Percentiles rank a stretch among this genome's conserved stretches.
Evolutionary conservation across 2,797 vertebrate species (phyloP).

Genomic region (Sebastes reedi): DNA sequence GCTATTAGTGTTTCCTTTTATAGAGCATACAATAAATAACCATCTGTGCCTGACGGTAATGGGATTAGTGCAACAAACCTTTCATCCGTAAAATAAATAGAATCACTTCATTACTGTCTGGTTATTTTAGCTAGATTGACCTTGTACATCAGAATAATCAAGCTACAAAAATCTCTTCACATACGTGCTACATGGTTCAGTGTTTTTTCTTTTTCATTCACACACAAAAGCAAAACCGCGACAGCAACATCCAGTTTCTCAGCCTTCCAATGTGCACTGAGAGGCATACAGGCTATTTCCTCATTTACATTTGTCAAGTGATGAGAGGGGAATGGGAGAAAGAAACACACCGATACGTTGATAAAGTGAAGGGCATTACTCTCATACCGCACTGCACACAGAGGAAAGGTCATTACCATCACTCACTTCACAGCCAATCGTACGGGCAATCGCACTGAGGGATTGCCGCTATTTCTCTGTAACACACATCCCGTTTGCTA

Average conservation of each 20-base stretch:
- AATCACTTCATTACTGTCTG: background rate
- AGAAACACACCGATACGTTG: conserved; percentile 70
- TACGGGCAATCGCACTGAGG: conserved; percentile 59
- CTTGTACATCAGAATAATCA: background rate
- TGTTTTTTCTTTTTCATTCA: background rate
- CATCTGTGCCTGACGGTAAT: background rate
- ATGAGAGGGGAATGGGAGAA: conserved; percentile 41
- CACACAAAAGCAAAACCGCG: background rate
- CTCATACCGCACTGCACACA: conserved; percentile 58
- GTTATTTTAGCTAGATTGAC: background rate
- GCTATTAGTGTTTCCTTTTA: background rate
- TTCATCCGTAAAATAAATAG: background rate
- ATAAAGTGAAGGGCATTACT: conserved; percentile 74
- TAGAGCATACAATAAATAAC: background rate
- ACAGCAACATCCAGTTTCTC: conserved; percentile 12
- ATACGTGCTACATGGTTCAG: background rate
- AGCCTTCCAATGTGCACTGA: background rate
- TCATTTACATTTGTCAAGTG: conserved; percentile 71
- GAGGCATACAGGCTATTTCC: conserved; percentile 26
- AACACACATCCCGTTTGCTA: conserved; percentile 28
- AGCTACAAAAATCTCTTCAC: background rate
- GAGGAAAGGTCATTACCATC: conserved; percentile 80
- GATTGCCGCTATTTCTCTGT: conserved; percentile 52
- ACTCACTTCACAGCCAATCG: conserved; percentile 68
- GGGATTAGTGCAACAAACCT: background rate